These are phyloP conservation scores for Catalaphyllia jardinei DNA, from an alignment of 64 coral and sea anemone genomes.

Conservation along the genomic window DNA sequence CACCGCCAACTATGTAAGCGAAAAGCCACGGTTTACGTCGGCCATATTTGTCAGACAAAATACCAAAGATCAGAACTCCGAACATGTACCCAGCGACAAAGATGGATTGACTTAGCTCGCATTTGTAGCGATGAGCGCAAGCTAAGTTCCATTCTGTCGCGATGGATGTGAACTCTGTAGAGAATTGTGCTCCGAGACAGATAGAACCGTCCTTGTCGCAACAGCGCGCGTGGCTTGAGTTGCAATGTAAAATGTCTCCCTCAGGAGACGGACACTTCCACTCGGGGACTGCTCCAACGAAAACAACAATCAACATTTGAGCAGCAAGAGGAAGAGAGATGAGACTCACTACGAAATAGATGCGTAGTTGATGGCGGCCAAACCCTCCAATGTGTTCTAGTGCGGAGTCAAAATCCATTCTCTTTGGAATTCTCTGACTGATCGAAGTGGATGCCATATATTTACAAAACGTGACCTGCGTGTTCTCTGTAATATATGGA, in stretches of 20 bases:
- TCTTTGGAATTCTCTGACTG: neutral
- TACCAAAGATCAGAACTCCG: constrained; percentile 69
- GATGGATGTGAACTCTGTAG: constrained; percentile 64
- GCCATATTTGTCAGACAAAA: constrained; percentile 72
- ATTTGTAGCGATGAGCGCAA: constrained; percentile 72
- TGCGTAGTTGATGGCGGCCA: constrained; percentile 70
- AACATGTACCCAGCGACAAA: constrained; percentile 71
- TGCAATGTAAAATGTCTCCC: constrained; percentile 5
- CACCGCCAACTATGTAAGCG: constrained; percentile 24
- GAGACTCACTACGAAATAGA: constrained; percentile 61
- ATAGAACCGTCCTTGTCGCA: constrained; percentile 68
- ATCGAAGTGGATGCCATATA: neutral
- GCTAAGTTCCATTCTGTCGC: constrained; percentile 78
- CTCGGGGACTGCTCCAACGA: constrained; percentile 69
- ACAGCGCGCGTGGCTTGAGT: neutral
- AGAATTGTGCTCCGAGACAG: constrained; percentile 63
- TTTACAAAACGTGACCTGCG: neutral
- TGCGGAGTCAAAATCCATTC: constrained; percentile 70
- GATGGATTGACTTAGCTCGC: constrained; percentile 60
- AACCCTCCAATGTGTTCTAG: constrained; percentile 82
- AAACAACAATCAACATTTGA: constrained; percentile 84
- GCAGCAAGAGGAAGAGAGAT: constrained; percentile 44
- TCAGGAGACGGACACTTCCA: constrained; percentile 54
- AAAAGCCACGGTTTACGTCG: constrained; percentile 59
- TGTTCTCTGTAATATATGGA: neutral